A percentile compares a stretch with the other conserved stretches of the same genome.
Conservation (phyloP, 2,797 vertebrate species). For the Tiaroga cobitis region DNA sequence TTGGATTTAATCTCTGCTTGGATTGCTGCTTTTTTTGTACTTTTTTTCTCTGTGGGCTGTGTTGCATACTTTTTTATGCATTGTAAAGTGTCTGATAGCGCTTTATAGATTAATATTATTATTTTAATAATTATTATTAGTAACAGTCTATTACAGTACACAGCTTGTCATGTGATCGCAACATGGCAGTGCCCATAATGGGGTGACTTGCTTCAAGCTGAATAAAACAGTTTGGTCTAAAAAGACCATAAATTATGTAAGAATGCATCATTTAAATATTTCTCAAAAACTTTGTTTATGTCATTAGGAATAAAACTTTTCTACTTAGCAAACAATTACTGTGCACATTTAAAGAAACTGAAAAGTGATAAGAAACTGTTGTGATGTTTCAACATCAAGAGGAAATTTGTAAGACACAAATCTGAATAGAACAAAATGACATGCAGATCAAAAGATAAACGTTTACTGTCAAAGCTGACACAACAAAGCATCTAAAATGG, state of each 20-base stretch:
- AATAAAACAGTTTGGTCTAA: background rate
- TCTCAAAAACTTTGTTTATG: background rate
- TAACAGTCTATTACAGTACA: background rate
- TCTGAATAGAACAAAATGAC: slow-evolving; percentile 1
- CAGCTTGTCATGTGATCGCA: background rate
- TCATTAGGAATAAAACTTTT: background rate
- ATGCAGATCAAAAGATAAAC: background rate
- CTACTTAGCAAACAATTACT: background rate
- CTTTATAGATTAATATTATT: background rate
- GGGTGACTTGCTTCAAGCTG: background rate
- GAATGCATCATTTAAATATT: background rate
- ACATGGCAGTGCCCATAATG: background rate
- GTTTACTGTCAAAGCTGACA: background rate
- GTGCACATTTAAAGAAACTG: background rate
- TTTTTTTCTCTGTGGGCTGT: background rate
- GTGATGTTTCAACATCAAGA: background rate
- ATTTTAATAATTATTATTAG: background rate
- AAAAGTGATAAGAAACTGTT: background rate
- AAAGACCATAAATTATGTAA: background rate
- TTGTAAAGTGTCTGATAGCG: background rate
- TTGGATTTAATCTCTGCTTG: background rate
- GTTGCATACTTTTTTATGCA: background rate
- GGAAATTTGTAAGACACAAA: slow-evolving; percentile 1
- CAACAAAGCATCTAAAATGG: slow-evolving; percentile 37
- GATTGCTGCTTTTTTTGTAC: background rate